These are phyloP conservation scores for Phortica magna DNA, from an alignment of 2,888 invertebrate genomes.

Conservation along the genomic window DNA sequence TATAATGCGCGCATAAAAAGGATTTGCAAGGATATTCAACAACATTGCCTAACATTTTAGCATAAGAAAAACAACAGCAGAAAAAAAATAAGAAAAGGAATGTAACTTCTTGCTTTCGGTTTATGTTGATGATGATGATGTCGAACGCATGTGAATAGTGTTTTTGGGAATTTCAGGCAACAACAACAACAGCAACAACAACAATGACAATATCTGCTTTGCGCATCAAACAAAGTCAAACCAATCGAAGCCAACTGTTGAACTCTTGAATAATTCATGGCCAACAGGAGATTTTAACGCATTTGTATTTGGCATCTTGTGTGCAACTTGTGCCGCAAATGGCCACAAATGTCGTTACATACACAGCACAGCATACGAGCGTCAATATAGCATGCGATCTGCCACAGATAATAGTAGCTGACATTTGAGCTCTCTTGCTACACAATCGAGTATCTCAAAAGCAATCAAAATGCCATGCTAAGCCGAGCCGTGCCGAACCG, in stretches of 20 bases:
- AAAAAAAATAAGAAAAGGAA: too few relatives aligned
- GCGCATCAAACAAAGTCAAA: background rate
- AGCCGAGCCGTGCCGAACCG: too few relatives aligned
- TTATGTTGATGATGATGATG: background rate
- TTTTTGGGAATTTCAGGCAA: constrained; percentile 6
- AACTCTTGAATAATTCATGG: constrained; percentile 71
- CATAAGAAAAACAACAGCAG: too few relatives aligned
- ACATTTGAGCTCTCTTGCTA: too few relatives aligned
- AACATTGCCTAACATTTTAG: constrained; percentile 2
- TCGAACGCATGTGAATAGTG: constrained; percentile 1
- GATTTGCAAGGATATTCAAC: constrained; percentile 65
- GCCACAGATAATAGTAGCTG: background rate
- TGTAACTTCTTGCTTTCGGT: too few relatives aligned
- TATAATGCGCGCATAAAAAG: constrained; percentile 75
- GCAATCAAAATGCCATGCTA: background rate
- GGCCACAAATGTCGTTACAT: constrained; percentile 8
- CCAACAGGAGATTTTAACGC: constrained; percentile 64
- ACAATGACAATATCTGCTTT: background rate
- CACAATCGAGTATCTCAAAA: background rate
- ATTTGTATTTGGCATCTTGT: background rate
- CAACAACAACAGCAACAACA: background rate
- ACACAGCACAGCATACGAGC: background rate
- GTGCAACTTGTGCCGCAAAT: background rate
- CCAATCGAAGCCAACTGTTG: constrained; percentile 51
- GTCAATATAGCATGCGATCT: background rate